A percentile compares a stretch with the other conserved stretches of the same genome.
Conservation (phyloP, 2,888 invertebrate genomes). For the Diplazon laetatorius region DNA sequence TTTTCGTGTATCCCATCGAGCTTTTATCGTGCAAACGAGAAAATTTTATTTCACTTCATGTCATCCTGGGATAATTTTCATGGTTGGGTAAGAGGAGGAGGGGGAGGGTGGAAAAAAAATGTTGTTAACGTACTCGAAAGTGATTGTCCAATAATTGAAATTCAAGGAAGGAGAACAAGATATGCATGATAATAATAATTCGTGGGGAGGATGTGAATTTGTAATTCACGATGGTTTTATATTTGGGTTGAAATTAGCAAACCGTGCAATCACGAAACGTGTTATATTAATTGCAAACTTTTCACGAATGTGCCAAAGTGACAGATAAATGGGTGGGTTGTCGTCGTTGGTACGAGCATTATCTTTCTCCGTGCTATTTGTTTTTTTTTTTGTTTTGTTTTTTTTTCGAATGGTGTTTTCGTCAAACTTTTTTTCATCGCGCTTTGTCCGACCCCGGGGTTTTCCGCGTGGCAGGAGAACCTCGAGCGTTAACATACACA, state of each 20-base stretch:
- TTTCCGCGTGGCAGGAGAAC: slow-evolving; percentile 14
- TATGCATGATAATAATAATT: background rate
- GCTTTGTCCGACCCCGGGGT: slow-evolving; percentile 32
- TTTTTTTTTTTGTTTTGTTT: slow-evolving; percentile 30
- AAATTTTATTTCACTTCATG: too few species aligned
- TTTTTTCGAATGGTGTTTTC: slow-evolving; percentile 26
- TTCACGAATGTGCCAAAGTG: slow-evolving; percentile 57
- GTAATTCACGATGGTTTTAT: background rate
- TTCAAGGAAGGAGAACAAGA: too few species aligned
- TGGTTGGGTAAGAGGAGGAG: too few species aligned
- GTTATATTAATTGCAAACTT: slow-evolving; percentile 79
- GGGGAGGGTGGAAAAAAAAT: too few species aligned
- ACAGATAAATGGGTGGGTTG: slow-evolving; percentile 75
- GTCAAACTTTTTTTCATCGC: slow-evolving; percentile 59
- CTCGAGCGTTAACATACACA: slow-evolving; percentile 28
- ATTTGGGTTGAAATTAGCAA: slow-evolving; percentile 37
- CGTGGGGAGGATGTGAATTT: background rate
- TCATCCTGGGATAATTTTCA: too few species aligned
- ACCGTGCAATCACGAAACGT: slow-evolving; percentile 18
- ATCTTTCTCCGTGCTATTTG: slow-evolving; percentile 24
- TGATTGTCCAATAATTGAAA: too few species aligned
- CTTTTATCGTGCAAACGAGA: too few species aligned
- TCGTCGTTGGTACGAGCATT: slow-evolving; percentile 59
- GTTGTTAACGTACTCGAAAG: too few species aligned
- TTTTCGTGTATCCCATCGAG: background rate